These are phyloP conservation scores for Matsumyia berberina DNA, from an alignment of 2,888 invertebrate genomes.

Conservation along the genomic window DNA sequence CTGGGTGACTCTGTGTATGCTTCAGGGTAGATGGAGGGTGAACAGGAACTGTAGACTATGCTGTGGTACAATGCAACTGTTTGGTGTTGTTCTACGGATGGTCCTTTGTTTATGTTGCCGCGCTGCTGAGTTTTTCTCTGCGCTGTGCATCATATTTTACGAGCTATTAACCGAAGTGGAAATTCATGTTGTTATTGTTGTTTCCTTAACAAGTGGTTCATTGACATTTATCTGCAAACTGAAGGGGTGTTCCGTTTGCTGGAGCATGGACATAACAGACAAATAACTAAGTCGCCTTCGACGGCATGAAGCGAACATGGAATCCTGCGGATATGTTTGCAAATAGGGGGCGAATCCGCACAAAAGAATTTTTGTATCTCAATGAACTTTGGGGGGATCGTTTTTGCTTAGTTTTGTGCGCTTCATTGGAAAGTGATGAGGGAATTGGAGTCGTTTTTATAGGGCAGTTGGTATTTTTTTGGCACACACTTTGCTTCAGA, in stretches of 20 bases:
- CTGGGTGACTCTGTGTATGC: not conserved
- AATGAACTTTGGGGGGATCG: not conserved
- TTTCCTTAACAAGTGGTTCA: conserved; percentile 67
- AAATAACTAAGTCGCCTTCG: conserved; percentile 23
- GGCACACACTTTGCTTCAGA: too few species aligned
- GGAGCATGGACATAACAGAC: conserved; percentile 16
- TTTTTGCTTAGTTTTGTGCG: not conserved
- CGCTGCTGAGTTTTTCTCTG: conserved; percentile 21
- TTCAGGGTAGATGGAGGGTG: not conserved
- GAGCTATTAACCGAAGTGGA: conserved; percentile 71
- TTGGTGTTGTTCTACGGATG: conserved; percentile 52
- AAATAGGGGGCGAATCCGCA: not conserved
- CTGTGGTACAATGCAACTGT: conserved; percentile 49
- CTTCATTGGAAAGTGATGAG: too few species aligned
- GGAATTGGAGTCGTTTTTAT: too few species aligned
- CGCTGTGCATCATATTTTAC: conserved; percentile 65
- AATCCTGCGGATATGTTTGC: not conserved
- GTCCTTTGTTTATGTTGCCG: conserved; percentile 53
- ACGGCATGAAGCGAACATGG: not conserved
- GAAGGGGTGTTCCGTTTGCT: conserved; percentile 7
- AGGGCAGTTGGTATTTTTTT: too few species aligned
- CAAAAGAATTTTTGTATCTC: not conserved
- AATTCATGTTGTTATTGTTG: conserved; percentile 55
- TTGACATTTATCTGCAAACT: conserved; percentile 63
- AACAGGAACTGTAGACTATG: not conserved